Base-by-base conservation (phyloP, 35 echinoderm and acorn worm genomes). In the Hemicentrotus pulcherrimus region DNA sequence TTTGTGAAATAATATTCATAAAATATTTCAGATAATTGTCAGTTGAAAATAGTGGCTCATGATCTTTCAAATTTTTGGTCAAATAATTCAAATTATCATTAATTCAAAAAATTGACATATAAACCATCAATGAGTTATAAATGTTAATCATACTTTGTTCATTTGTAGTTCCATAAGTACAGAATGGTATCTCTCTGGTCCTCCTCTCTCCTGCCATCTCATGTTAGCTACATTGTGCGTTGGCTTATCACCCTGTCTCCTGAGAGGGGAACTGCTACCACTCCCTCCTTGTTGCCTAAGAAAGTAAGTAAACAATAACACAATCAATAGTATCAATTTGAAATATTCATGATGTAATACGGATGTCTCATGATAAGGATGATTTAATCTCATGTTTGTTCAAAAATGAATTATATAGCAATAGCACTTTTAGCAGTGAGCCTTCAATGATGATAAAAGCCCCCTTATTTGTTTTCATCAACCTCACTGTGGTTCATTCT, bases 131-230 rank as follows among this genome's bases (percentile, higher is more conserved):
- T 45, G 31, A 31, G 48, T 94, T 92, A 92, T 28, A 22, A 19
- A 32, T 33, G 16, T 46, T 86, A 0, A 0, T 50, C 46, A 96
- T 47, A 99, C 98, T 95, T 99, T 99, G 91, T 97, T 99, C 58
- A 99, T 65, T 87, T 99, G 98, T 32, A 99, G 94, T 92, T 99
- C 97, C 98, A 99, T 99, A 30, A 97, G 96, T 31, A 96, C 70
- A 94, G 93, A 95, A 35, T 99, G 97, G 47, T 99, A 95, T 48
- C 98, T 97, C 22, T 95, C 98, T 46, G 94, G 47, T 52, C 98
- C 98, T 35, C 98, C 98, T 95, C 94, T 96, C 48, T 95, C 95
- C 46, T 97, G 92, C 96, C 97, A 97, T 58, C 95, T 94, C 92
- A 98, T 96, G 61, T 35, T 96, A 32, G 86, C 86, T 86, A 78